Percentiles rank a stretch among this genome's conserved stretches.
Conservation (phyloP, 2,113 vertebrate genomes). For the Muntiacus reevesi region DNA sequence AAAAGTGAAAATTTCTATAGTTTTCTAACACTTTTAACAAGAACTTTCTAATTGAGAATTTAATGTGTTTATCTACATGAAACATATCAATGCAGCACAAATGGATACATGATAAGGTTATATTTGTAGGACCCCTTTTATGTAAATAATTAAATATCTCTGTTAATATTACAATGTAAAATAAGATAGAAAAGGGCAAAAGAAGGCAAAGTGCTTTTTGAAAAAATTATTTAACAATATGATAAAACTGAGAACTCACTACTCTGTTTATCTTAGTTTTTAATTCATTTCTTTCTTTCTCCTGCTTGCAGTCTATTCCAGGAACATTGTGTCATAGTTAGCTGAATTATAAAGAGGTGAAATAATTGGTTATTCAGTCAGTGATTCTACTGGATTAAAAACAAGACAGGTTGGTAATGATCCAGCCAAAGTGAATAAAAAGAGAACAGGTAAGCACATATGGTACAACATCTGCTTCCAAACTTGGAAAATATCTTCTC, state of each 20-base stretch:
- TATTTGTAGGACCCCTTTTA: background rate
- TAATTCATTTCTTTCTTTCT: background rate
- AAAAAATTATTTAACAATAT: background rate
- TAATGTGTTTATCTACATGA: background rate
- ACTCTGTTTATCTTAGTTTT: background rate
- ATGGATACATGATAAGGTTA: background rate
- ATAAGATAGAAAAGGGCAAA: background rate
- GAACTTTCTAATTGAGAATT: background rate
- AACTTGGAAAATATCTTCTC: conserved; percentile 83
- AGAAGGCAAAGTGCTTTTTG: background rate
- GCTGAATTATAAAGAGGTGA: conserved; percentile 53
- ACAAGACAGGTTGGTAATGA: conserved; percentile 77
- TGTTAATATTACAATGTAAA: background rate
- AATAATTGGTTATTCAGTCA: conserved; percentile 74
- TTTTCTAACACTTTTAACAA: background rate
- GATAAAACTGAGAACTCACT: background rate
- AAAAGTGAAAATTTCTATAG: background rate
- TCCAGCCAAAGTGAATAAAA: conserved; percentile 78
- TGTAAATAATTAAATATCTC: background rate
- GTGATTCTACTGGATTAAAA: conserved; percentile 77
- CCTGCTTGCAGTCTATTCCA: conserved; percentile 3
- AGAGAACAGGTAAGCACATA: conserved; percentile 83
- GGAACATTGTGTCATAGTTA: conserved; percentile 20
- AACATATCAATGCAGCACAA: background rate
- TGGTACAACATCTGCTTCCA: conserved; percentile 83